These are phyloP conservation scores for Chrysoperla carnea DNA, from an alignment of 1,140 invertebrate genomes.

Conservation along the genomic window DNA sequence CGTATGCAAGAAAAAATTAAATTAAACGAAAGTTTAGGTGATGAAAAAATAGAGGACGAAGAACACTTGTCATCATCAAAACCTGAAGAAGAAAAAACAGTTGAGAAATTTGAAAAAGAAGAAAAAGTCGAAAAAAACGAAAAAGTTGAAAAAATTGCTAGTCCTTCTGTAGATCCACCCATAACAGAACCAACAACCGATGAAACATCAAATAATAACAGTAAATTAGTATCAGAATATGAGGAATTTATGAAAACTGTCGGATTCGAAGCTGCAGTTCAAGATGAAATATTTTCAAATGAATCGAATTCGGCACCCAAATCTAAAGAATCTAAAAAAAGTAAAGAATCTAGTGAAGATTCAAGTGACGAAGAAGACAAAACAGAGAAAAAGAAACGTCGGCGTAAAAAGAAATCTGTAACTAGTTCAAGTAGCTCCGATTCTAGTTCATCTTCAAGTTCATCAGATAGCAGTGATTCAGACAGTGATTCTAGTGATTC, in stretches of 20 bases:
- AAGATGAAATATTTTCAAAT: neutral
- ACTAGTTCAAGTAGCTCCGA: neutral
- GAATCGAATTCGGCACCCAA: neutral
- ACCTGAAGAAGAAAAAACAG: neutral
- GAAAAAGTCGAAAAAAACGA: neutral
- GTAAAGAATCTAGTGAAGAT: neutral
- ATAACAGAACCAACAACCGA: neutral
- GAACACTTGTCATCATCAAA: neutral
- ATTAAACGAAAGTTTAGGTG: neutral
- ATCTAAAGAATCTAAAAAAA: neutral
- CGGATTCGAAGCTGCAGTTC: neutral
- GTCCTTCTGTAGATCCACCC: neutral
- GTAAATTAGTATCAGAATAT: constrained; percentile 3
- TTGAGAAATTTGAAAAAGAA: neutral
- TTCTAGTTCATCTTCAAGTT: neutral
- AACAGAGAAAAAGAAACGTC: neutral
- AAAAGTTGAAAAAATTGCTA: neutral
- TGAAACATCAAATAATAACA: neutral
- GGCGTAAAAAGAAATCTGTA: neutral
- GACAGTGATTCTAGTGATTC: neutral
- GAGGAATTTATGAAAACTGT: constrained; percentile 4
- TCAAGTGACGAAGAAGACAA: neutral
- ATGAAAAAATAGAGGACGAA: neutral
- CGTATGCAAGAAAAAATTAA: neutral
- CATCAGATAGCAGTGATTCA: neutral